Base-by-base conservation (phyloP, 2,797 vertebrate species). In the Psittacula echo region DNA sequence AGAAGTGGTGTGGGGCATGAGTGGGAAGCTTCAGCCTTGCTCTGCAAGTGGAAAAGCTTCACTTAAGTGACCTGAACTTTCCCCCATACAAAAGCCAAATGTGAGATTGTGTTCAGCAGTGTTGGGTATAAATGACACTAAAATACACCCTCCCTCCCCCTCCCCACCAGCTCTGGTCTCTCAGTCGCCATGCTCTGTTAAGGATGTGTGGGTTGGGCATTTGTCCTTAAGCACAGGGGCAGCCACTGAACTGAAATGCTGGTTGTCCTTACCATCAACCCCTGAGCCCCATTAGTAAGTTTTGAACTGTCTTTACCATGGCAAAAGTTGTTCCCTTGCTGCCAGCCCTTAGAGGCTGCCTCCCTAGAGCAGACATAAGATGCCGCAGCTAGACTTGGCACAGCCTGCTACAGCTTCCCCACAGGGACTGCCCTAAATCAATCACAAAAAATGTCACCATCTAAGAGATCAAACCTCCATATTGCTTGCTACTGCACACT, bases 391-490 rank as follows among this genome's bases (percentile, higher is more conserved):
- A 87, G 71, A 67, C 56, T 47, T 29, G 44, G 48, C 27, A 60
- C 0, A 3, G 42, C 30, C 50, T 78, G 62, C 37, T 86, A 83
- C 53, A 86, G 62, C 41, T 85, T 84, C 80, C 2, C 1, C 74
- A 76, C 1, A 44, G 56, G 8, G 37, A 78, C 80, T 97, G 91
- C 27, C 93, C 93, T 96, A 90, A 94, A 97, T 95, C 87, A 92
- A 87, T 95, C 93, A 88, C 37, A 84, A 64, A 88, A 90, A 92
- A 76, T 22, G 44, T 88, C 70, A 77, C 64, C 45, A 53, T 67
- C 48, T 60, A 85, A 61, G 82, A 93, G 80, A 95, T 94, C 94
- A 94, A 93, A 81, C 61, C 68, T 94, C 70, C 70, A 30, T 71
- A 82, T n/a, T 76, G 70, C 76, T 76, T 79, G 60, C 75, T 88